Evolutionary conservation across 2,113 vertebrate species (phyloP), one percentile per base, ranked within the genome.

Genomic region (Cardinalis cardinalis): DNA sequence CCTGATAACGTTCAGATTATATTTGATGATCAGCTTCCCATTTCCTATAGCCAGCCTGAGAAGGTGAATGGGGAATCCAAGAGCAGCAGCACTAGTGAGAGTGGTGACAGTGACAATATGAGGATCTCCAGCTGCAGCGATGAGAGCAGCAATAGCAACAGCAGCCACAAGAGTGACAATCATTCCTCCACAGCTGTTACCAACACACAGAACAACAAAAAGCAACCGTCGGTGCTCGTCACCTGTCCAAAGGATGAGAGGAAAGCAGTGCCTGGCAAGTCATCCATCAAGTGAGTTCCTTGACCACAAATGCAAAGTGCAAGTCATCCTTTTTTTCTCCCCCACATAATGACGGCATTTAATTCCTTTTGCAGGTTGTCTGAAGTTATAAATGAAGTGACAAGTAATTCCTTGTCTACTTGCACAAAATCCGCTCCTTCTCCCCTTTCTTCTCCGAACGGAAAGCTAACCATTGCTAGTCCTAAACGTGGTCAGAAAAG

Each of bases 121-220:
- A 98, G 99, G 95, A 99, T 99, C 96, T 99, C 99, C 65, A 99
- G 99, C 97, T 99, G 99, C 96, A 99, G 99, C 14, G 99, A 99
- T 11, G 99, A 99, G 96, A 99, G 99, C 96, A 99, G 99, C 96
- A 99, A 99, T 66, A 99, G 99, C 85, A 99, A 99, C 96, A 99
- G 99, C 97, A 99, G 99, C 97, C 98, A 95, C 95, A 98, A 97
- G 98, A 99, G 96, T 97, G 98, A 93, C 97, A 98, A 70, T 98
- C 98, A 95, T 96, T 97, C 73, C 92, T 97, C 96, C 96, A 95
- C 78, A 95, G 98, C 90, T 87, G 90, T 94, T 77, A 80, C 89
- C 8, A 92, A 90, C 61, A 44, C 95, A 4, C 95, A 96, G 78
- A 93, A 94, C 95, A 98, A 74, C 97, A 98, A 99, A 96, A 99